phyloP scores from a whole-genome alignment of 2,797 vertebrate genomes.

The Chelmon rostratus region DNA sequence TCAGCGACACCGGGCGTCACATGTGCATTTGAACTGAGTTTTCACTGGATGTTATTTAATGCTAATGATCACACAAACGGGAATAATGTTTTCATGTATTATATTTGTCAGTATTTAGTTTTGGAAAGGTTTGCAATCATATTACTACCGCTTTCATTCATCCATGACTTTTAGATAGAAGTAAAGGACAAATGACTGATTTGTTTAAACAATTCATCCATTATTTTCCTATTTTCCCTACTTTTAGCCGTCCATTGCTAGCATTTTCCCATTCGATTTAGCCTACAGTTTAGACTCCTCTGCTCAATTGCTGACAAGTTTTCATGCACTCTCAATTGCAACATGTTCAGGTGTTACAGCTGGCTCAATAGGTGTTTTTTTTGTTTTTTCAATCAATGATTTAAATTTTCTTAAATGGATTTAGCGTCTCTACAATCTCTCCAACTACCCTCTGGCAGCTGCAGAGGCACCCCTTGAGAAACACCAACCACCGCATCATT shows the following conservation, averaged over 20 bases:
- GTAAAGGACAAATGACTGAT: too few species aligned
- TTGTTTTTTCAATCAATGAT: background rate
- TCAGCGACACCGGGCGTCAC: background rate
- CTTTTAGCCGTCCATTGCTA: background rate
- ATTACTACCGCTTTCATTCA: background rate
- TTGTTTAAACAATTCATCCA: background rate
- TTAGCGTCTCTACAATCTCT: background rate
- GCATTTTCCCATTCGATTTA: background rate
- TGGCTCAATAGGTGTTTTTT: background rate
- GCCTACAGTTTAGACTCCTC: background rate
- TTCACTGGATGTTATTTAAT: background rate
- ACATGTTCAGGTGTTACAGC: background rate
- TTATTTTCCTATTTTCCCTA: background rate
- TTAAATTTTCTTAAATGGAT: background rate
- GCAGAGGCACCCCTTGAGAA: background rate
- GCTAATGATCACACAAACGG: background rate
- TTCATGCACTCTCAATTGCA: background rate
- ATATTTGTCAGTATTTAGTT: background rate
- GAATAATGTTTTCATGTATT: background rate
- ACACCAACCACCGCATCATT: background rate
- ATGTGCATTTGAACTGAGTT: background rate
- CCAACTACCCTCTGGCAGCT: background rate
- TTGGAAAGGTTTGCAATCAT: conserved; percentile 1
- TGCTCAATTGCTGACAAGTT: background rate
- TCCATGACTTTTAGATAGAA: too few species aligned